phyloP scores from a whole-genome alignment of 2,888 invertebrate genomes.

The Hemistola chrysoprasaria region DNA sequence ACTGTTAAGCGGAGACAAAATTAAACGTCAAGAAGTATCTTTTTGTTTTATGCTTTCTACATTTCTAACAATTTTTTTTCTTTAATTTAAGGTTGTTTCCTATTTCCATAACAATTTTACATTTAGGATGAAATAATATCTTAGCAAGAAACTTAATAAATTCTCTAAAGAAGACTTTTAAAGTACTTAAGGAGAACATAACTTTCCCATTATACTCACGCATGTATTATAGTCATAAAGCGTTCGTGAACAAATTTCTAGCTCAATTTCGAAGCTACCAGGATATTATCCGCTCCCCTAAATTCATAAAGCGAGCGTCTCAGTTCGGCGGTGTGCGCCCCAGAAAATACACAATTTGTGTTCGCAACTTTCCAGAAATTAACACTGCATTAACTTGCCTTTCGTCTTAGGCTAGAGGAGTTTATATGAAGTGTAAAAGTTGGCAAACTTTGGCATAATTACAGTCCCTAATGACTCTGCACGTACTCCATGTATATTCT shows the following conservation, averaged over 20 bases:
- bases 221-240: slow-evolving; percentile 12
- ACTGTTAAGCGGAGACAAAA: slow-evolving; percentile 2
- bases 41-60: neutral
- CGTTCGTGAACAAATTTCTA: slow-evolving; percentile 23
- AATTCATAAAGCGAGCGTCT: slow-evolving; percentile 28
- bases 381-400: slow-evolving; percentile 30
- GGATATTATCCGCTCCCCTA: slow-evolving; percentile 33
- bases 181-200: slow-evolving; percentile 9
- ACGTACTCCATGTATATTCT: neutral
- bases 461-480: neutral
- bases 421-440: slow-evolving; percentile 6
- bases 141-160: no score
- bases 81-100: slow-evolving; percentile 1
- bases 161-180: no score
- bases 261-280: slow-evolving; percentile 28
- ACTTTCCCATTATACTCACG: slow-evolving; percentile 15
- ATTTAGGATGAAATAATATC: no score
- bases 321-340: slow-evolving; percentile 28
- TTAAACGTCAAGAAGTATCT: slow-evolving; percentile 6
- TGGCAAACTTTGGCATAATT: neutral
- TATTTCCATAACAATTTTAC: no score
- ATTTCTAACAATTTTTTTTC: neutral
- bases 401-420: slow-evolving; percentile 20
- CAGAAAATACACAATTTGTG: slow-evolving; percentile 38
- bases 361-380: slow-evolving; percentile 37